Percentiles rank a stretch among this genome's conserved stretches.
These are phyloP conservation scores for Cheilosia scutellata DNA, from an alignment of 2,888 invertebrate genomes.

Conservation along the genomic window DNA sequence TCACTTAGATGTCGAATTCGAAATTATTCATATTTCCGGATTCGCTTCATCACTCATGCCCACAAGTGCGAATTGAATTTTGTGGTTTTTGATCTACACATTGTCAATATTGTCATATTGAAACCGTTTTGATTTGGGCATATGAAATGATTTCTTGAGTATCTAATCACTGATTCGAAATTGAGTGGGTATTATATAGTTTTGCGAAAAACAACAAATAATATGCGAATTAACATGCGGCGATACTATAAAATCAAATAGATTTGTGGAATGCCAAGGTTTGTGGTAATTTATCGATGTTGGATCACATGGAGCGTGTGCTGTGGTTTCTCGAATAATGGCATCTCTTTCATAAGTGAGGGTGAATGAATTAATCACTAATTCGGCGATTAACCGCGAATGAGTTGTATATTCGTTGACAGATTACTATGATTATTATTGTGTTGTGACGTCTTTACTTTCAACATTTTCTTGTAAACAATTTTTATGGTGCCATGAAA, in stretches of 20 bases:
- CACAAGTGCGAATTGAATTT: constrained; percentile 11
- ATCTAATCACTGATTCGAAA: neutral
- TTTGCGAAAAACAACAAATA: constrained; percentile 1
- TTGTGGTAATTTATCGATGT: constrained; percentile 2
- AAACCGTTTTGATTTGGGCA: neutral
- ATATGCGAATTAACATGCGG: constrained; percentile 6
- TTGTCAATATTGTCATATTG: neutral
- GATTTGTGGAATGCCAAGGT: constrained; percentile 18
- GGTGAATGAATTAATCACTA: neutral
- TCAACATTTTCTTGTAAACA: no score
- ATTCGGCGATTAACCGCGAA: neutral
- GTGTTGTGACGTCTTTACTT: no score
- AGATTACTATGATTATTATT: no score
- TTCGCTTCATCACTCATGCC: constrained; percentile 19
- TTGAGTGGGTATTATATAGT: neutral
- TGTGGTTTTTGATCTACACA: neutral
- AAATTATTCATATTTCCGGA: constrained; percentile 31
- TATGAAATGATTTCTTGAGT: neutral
- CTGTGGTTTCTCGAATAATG: neutral
- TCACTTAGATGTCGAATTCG: neutral
- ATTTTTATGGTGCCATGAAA: no score
- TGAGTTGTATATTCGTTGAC: neutral
- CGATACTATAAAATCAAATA: constrained; percentile 6
- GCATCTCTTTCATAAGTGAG: neutral
- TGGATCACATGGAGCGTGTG: neutral